phyloP scores from a whole-genome alignment of 2,888 invertebrate genomes.

The Drosophila austrosaltans region DNA sequence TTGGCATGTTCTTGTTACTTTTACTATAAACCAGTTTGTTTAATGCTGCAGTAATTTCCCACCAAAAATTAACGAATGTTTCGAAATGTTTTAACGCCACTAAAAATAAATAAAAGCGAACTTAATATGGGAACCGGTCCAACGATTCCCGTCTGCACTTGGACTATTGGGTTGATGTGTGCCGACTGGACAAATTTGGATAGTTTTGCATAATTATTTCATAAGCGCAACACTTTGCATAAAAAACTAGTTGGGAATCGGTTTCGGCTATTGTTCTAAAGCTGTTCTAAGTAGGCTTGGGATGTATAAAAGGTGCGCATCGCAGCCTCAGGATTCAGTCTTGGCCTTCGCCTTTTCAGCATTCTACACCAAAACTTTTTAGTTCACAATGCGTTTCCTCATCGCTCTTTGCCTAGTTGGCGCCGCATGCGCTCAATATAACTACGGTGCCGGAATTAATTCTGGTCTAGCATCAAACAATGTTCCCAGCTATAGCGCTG shows the following conservation, averaged over 20 bases:
- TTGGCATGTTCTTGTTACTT: conserved; percentile 55
- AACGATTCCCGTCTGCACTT: conserved; percentile 55
- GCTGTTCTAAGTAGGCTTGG: conserved; percentile 36
- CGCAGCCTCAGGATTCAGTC: conserved; percentile 70
- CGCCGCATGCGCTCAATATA: conserved; percentile 74
- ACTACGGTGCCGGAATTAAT: conserved; percentile 64
- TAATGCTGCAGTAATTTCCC: conserved; percentile 29
- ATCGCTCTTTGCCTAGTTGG: conserved; percentile 70
- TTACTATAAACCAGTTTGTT: conserved; percentile 22
- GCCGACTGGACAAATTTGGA: conserved; percentile 54
- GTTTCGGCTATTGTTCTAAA: conserved; percentile 58
- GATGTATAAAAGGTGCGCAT: conserved; percentile 62
- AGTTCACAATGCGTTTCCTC: conserved; percentile 62
- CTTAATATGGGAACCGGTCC: conserved; percentile 63
- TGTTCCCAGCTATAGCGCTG: conserved; percentile 31
- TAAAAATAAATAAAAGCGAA: conserved; percentile 21
- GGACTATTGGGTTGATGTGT: conserved; percentile 50
- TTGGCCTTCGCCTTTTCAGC: conserved; percentile 56
- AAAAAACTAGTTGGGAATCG: conserved; percentile 65
- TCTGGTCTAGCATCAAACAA: conserved; percentile 50
- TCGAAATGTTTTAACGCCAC: conserved; percentile 26
- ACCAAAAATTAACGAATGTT: conserved; percentile 24
- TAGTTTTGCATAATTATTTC: conserved; percentile 74
- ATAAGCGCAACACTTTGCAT: conserved; percentile 77
- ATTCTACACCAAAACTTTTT: conserved; percentile 35